A percentile compares a stretch with the other conserved stretches of the same genome.
phyloP scores from a whole-genome alignment of 2,113 vertebrate species.

The Nipponia nippon region DNA sequence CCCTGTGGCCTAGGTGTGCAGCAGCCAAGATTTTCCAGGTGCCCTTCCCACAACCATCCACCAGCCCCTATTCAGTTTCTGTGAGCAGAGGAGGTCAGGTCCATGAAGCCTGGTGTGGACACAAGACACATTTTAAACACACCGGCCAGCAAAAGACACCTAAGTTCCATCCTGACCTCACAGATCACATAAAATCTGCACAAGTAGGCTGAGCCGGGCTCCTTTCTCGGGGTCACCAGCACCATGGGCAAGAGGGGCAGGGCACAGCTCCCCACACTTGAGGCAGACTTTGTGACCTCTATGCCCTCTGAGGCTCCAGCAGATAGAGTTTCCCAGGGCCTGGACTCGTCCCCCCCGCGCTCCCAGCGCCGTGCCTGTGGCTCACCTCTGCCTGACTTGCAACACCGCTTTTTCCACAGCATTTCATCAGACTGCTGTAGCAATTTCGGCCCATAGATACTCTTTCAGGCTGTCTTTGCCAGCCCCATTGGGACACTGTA shows the following conservation, averaged over 20 bases:
- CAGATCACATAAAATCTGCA: neutral
- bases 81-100: neutral
- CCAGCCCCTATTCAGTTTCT: neutral
- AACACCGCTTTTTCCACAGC: neutral
- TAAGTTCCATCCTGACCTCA: neutral
- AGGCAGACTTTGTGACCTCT: neutral
- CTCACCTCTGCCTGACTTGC: slow-evolving; percentile 53
- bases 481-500: neutral
- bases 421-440: slow-evolving; percentile 1
- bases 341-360: neutral
- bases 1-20: neutral
- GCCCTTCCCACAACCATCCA: neutral
- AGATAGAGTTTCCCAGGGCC: neutral
- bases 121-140: neutral
- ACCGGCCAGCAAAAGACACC: neutral
- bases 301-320: neutral
- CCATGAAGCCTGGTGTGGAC: neutral
- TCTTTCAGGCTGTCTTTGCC: neutral
- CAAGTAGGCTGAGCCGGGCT: neutral
- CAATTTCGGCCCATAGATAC: neutral
- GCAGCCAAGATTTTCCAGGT: neutral
- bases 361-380: rapidly evolving
- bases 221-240: neutral
- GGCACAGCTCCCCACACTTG: neutral
- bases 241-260: neutral